Evolutionary conservation across 2,113 vertebrate species (phyloP), one percentile per base, ranked within the genome.

Genomic region (Gallinago paraguaiae): DNA sequence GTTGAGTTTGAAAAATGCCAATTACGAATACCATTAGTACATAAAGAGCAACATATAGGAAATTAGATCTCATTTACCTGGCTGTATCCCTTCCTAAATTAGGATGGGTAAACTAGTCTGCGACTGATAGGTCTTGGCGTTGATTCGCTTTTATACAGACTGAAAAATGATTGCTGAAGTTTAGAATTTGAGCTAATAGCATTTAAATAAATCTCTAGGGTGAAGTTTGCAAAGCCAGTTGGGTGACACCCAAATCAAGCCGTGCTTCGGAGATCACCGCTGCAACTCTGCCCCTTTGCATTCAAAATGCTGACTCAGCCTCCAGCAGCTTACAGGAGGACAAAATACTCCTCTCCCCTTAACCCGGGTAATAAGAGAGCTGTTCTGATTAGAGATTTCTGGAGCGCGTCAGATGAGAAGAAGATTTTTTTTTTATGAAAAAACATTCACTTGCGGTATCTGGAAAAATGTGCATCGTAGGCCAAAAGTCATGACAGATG

Each of bases 391-490:
- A 88, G 33, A 86, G 39, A 67, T 43, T 91, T 91, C 72, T 95
- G 89, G 86, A 93, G 89, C 3, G 11, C 1, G 0, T 9, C 10
- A 7, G 64, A 93, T 79, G 59, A 93, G 91, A 77, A 95, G 69
- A 85, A 31, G 27, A 82, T n/a, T 89, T 89, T 95, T 95, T 37
- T 37, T 37, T 89, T 90, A 87, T 86, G 86, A 80, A 77, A 94
- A 91, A 92, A 69, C 20, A 83, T 80, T 82, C 80, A 79, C 37
- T 91, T 95, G 91, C 79, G 94, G 93, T 91, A 86, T 95, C 80
- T 72, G 74, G 33, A 95, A 95, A 91, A 95, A 95, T 87, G 74
- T 65, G 61, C 22, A 76, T 53, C 61, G 16, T 14, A 60, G 39
- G 86, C 91, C 91, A 93, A 93, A 93, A 93, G 81, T 60, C 84